Evolutionary conservation across 2,888 invertebrate genomes (phyloP), one percentile per base, ranked within the genome.

Genomic region (Sipunculus nudus): DNA sequence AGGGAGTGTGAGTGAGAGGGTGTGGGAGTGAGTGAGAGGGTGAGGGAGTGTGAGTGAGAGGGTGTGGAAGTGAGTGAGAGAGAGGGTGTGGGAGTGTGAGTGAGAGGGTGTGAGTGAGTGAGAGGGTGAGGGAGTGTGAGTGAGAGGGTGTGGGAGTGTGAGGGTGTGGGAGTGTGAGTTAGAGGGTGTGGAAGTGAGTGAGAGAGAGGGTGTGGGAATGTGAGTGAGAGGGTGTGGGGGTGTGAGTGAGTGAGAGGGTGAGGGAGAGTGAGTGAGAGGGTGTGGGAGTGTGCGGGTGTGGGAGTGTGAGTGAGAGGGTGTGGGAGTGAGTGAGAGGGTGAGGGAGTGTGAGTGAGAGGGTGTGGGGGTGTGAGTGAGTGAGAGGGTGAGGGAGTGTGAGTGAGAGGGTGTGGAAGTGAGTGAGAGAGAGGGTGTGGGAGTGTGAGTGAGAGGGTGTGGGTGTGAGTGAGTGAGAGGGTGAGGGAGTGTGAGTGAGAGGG

Each of bases 341-440:
- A 53, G 50, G 53, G 49, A 10, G 21, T 13, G 28, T 21, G 49
- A 23, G 25, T 13, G 19, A 10, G 54, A 54, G 54, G 26, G 50
- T 13, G 53, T 8, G 21, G 52, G 25, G 31, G 50, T 13, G 28
- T 10, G 54, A 54, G 54, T 16, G 19, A 4, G 40, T 43, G 43
- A 13, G 10, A 43, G 13, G 23, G 19, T 25, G 21, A 26, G 23
- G 25, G 13, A 19, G n/a, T 6, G 10, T 25, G 21, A 26, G 13
- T 23, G 3, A 21, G 43, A 5, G n/a, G 2, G 43, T 43, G 3
- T 3, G 10, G 10, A 31, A 32, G 21, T 19, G 6, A 25, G 26
- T 6, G 4, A 29, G 47, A 19, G 31, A 16, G 5, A 29, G 31
- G 13, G 26, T 19, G 47, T 10, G 28, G 3, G 31, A 16, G 23